Conservation (phyloP, 2,888 invertebrate genomes). For the Phaonia tiefii region DNA sequence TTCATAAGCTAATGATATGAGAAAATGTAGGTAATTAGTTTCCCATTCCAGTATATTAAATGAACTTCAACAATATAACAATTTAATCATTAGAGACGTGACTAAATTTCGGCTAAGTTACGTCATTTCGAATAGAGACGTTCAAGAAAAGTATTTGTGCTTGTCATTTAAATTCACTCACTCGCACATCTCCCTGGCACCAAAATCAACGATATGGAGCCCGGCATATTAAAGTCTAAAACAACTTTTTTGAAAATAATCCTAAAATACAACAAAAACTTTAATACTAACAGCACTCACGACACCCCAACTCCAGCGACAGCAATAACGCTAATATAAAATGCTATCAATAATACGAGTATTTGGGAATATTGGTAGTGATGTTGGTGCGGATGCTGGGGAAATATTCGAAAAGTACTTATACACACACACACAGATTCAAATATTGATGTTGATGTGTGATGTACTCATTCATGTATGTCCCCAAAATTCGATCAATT, state of each 20-base stretch:
- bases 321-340: slow-evolving; percentile 69
- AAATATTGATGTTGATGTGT: background rate
- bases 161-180: too few species aligned
- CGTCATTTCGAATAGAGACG: too few species aligned
- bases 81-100: too few species aligned
- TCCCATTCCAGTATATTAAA: too few species aligned
- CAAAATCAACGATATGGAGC: slow-evolving; percentile 21
- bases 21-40: too few species aligned
- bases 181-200: too few species aligned
- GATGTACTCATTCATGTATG: slow-evolving; percentile 59
- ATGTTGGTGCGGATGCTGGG: background rate
- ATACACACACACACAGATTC: background rate
- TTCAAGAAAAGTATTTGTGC: too few species aligned
- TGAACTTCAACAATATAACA: too few species aligned
- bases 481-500: slow-evolving; percentile 68
- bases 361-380: background rate
- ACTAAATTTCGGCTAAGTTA: too few species aligned
- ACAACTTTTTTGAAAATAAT: slow-evolving; percentile 39
- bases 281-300: slow-evolving; percentile 66
- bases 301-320: slow-evolving; percentile 66
- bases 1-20: too few species aligned
- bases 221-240: slow-evolving; percentile 55
- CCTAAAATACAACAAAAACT: slow-evolving; percentile 67
- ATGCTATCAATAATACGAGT: slow-evolving; percentile 67
- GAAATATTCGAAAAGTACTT: background rate